A percentile compares a stretch with the other conserved stretches of the same genome.
Evolutionary conservation across 2,113 vertebrate genomes (phyloP).

Genomic region (Vanacampus margaritifer): DNA sequence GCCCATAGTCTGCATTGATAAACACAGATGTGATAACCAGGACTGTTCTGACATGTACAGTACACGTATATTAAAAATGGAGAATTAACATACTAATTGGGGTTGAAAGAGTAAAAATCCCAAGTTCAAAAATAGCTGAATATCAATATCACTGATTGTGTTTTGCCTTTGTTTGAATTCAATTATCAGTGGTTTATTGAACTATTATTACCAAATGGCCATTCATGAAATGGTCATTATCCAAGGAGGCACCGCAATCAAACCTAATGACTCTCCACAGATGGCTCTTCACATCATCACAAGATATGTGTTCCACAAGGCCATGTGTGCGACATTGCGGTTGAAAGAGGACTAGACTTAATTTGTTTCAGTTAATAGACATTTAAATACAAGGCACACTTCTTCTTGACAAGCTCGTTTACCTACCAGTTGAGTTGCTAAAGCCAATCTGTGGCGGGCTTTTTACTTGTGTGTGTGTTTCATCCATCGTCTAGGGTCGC

Average conservation of each 20-base stretch:
- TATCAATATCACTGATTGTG: not conserved
- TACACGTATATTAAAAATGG: no score
- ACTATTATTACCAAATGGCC: not conserved
- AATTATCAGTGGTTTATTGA: not conserved
- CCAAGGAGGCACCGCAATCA: not conserved
- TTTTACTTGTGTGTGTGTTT: no score
- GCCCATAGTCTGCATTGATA: no score
- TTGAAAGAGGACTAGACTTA: not conserved
- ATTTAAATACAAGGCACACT: not conserved
- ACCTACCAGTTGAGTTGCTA: no score
- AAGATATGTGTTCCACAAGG: not conserved
- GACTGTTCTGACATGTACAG: no score
- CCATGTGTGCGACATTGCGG: not conserved
- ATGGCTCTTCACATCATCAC: not conserved
- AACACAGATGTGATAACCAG: no score
- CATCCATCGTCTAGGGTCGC: no score
- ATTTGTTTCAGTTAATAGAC: not conserved
- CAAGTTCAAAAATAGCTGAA: no score
- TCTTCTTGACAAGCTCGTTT: no score
- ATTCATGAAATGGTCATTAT: conserved; percentile 10
- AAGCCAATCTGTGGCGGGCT: no score
- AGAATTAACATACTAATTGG: no score
- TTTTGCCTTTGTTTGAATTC: not conserved
- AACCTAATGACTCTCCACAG: not conserved
- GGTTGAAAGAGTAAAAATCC: no score